These are phyloP conservation scores for Drosophila biarmipes DNA, from an alignment of 1,140 invertebrate genomes.

Conservation along the genomic window DNA sequence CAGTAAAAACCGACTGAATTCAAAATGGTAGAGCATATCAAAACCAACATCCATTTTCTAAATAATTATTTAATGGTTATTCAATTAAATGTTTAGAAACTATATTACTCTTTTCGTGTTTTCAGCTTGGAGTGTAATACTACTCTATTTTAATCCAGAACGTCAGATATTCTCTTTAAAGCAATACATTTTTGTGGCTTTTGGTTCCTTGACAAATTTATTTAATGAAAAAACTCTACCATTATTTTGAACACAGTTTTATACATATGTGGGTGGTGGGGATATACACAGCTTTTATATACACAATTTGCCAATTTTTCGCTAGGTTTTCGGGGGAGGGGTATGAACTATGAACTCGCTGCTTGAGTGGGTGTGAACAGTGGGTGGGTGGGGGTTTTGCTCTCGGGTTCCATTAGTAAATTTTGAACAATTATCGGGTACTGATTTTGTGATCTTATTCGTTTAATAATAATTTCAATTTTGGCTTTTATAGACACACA, in stretches of 20 bases:
- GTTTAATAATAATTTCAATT: slow-evolving; percentile 25
- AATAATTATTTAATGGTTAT: too few species aligned
- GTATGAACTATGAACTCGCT: slow-evolving; percentile 35
- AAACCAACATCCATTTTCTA: too few species aligned
- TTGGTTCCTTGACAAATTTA: neutral
- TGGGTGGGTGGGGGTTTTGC: slow-evolving; percentile 14
- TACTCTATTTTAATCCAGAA: too few species aligned
- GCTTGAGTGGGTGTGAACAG: slow-evolving; percentile 5
- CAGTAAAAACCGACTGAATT: slow-evolving; percentile 16
- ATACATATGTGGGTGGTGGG: slow-evolving; percentile 5
- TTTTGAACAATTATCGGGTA: slow-evolving; percentile 48
- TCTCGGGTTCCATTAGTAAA: slow-evolving; percentile 49
- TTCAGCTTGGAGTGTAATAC: too few species aligned
- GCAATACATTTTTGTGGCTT: neutral
- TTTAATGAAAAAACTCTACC: neutral
- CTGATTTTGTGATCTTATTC: slow-evolving; percentile 35
- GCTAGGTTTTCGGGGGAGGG: slow-evolving; percentile 8
- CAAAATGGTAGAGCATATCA: neutral
- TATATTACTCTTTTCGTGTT: too few species aligned
- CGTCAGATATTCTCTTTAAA: too few species aligned
- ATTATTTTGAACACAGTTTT: slow-evolving; percentile 8
- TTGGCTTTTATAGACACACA: slow-evolving; percentile 51
- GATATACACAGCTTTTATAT: slow-evolving; percentile 42
- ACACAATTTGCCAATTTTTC: slow-evolving; percentile 47
- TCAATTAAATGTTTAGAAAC: too few species aligned